Percentiles rank a stretch among this genome's conserved stretches.
phyloP scores from a whole-genome alignment of 2,888 invertebrate species.

The Ophion obscuratus region DNA sequence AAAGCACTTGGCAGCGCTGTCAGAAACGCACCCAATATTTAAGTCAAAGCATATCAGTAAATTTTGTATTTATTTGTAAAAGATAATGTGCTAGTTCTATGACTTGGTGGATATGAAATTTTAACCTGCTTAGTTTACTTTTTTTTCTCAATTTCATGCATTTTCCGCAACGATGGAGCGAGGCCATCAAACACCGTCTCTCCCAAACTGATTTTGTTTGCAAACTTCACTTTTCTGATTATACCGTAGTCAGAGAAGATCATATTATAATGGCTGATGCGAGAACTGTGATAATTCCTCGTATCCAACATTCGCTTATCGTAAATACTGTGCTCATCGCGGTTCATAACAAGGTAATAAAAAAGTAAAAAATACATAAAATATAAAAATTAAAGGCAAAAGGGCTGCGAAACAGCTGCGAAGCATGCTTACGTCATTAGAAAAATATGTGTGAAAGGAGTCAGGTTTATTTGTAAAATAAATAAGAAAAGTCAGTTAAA shows the following conservation, averaged over 20 bases:
- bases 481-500: too few relatives aligned
- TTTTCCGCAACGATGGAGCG: conserved; percentile 20
- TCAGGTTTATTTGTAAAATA: too few relatives aligned
- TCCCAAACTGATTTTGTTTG: conserved; percentile 17
- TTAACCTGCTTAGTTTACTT: neutral
- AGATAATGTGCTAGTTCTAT: neutral
- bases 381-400: neutral
- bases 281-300: conserved; percentile 8
- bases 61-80: neutral
- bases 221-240: conserved; percentile 9
- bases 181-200: conserved; percentile 25
- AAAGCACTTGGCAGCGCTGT: neutral
- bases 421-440: too few relatives aligned
- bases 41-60: neutral
- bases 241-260: conserved; percentile 1
- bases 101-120: neutral
- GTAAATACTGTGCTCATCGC: neutral
- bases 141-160: neutral
- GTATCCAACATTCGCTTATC: conserved; percentile 1
- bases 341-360: conserved; percentile 34
- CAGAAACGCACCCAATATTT: neutral
- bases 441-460: too few relatives aligned
- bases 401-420: too few relatives aligned
- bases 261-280: neutral
- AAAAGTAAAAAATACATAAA: neutral